A percentile compares a stretch with the other conserved stretches of the same genome.
These are phyloP conservation scores for Batillaria attramentaria DNA, from an alignment of 1,140 invertebrate genomes.

Conservation along the genomic window DNA sequence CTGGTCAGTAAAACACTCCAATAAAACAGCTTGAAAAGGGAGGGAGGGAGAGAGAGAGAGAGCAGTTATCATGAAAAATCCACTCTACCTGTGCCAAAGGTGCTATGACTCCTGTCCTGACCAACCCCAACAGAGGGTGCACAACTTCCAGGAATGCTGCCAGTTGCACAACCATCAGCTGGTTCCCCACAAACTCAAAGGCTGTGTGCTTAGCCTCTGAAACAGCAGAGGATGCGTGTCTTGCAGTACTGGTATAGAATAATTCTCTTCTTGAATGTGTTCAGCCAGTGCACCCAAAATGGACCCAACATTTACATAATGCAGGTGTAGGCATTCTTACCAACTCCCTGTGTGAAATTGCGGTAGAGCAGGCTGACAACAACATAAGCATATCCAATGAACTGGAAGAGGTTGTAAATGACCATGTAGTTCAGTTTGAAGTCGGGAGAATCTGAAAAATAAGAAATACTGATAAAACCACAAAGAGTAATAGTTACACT, in stretches of 20 bases:
- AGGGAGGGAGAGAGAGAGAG: no score
- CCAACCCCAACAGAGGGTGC: slow-evolving; percentile 91
- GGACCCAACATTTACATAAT: background rate
- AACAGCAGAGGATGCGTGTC: slow-evolving; percentile 47
- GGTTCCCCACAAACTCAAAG: slow-evolving; percentile 83
- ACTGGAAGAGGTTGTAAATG: slow-evolving; percentile 93
- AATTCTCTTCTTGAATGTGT: slow-evolving; percentile 14
- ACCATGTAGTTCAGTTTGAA: slow-evolving; percentile 89
- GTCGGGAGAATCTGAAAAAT: slow-evolving; percentile 76
- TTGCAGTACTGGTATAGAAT: background rate
- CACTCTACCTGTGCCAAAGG: slow-evolving; percentile 74
- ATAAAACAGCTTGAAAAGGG: no score
- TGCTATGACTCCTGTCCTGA: slow-evolving; percentile 79
- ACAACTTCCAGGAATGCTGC: slow-evolving; percentile 90
- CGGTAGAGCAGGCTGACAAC: slow-evolving; percentile 79
- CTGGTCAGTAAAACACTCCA: no score
- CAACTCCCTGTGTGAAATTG: slow-evolving; percentile 82
- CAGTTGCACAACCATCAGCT: slow-evolving; percentile 87
- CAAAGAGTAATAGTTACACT: background rate
- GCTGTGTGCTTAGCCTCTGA: slow-evolving; percentile 81
- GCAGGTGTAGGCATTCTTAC: slow-evolving; percentile 70
- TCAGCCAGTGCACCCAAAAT: no score
- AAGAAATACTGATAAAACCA: background rate
- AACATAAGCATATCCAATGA: slow-evolving; percentile 88
- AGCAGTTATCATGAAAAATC: no score